Conservation (phyloP, 2,113 vertebrate genomes). For the Xenopus tropicalis region DNA sequence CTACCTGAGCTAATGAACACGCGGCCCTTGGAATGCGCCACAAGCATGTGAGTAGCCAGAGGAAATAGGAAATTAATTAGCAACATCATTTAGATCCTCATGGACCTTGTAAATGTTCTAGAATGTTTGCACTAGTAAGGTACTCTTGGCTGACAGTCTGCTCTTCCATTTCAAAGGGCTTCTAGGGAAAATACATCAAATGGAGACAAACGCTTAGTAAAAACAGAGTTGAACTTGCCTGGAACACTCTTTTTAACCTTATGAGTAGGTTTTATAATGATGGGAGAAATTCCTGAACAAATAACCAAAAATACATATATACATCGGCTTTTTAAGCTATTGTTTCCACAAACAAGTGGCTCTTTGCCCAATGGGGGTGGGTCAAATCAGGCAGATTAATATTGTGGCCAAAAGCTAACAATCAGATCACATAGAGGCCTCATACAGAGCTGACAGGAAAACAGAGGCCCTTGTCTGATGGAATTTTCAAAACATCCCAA, state of each 20-base stretch:
- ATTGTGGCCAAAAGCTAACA: too few relatives aligned
- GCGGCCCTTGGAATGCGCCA: constrained; percentile 45
- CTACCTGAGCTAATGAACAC: constrained; percentile 67
- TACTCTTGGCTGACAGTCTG: constrained; percentile 57
- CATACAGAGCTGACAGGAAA: too few relatives aligned
- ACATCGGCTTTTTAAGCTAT: too few relatives aligned
- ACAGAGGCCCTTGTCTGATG: too few relatives aligned
- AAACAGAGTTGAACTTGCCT: constrained; percentile 19
- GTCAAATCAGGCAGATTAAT: too few relatives aligned
- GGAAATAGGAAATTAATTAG: constrained; percentile 78
- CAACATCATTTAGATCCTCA: constrained; percentile 67
- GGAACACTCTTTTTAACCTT: not conserved
- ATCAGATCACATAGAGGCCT: too few relatives aligned
- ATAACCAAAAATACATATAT: too few relatives aligned
- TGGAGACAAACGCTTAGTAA: constrained; percentile 22
- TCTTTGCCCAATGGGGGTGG: too few relatives aligned
- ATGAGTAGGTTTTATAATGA: not conserved
- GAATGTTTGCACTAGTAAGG: constrained; percentile 63
- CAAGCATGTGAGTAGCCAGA: constrained; percentile 62
- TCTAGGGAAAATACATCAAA: constrained; percentile 5
- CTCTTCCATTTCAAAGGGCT: constrained; percentile 44
- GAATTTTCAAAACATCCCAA: too few relatives aligned
- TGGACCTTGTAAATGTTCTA: constrained; percentile 64
- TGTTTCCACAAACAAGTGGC: too few relatives aligned
- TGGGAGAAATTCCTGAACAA: too few relatives aligned